Evolutionary conservation across 1,140 invertebrate species (phyloP).

Genomic region (Rhopalosiphum maidis): DNA sequence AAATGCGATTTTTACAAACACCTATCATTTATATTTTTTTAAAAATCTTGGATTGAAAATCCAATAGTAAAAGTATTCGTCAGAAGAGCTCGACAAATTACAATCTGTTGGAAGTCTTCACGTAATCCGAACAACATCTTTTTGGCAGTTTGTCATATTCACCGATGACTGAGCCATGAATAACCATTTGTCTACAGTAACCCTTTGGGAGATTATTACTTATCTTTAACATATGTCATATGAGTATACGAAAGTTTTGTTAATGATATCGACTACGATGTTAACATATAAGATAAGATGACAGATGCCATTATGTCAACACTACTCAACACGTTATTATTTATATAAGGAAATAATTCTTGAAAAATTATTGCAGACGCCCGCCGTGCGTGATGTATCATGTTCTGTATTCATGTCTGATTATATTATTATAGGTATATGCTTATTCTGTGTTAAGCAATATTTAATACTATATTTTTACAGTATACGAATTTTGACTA

Average conservation of each 20-base stretch:
- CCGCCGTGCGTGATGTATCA: neutral
- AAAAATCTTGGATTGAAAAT: neutral
- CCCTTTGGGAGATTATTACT: neutral
- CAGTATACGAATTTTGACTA: neutral
- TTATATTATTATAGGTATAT: neutral
- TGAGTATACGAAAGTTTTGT: neutral
- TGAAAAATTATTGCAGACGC: neutral
- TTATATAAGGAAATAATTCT: neutral
- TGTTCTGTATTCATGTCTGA: neutral
- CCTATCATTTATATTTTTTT: slow-evolving; percentile 5
- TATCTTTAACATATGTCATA: neutral
- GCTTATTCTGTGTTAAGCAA: neutral
- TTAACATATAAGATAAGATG: neutral
- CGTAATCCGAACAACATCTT: slow-evolving; percentile 24
- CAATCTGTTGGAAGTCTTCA: neutral
- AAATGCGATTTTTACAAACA: neutral
- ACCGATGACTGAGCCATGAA: neutral
- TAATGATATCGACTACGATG: neutral
- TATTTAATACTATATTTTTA: neutral
- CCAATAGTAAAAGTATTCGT: neutral
- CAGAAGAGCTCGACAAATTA: neutral
- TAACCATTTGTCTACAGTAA: neutral
- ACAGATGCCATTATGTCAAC: neutral
- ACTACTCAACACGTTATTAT: neutral
- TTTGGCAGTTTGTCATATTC: neutral